phyloP scores from a whole-genome alignment of 2,797 vertebrate species.

The Clarias fuscus region DNA sequence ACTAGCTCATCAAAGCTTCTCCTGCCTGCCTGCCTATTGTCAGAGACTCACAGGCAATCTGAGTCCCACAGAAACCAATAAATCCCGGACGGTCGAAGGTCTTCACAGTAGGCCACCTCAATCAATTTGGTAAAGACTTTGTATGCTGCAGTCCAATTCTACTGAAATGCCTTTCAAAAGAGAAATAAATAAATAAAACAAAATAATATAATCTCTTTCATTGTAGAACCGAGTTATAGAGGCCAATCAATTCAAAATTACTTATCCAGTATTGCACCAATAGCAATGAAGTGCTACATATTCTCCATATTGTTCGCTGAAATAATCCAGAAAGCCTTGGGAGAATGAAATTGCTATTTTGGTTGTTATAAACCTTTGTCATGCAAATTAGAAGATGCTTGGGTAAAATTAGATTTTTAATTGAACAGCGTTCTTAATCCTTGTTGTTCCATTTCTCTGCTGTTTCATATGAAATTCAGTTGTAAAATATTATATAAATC shows the following conservation, averaged over 20 bases:
- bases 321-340: not conserved
- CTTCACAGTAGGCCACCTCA: slow-evolving; percentile 34
- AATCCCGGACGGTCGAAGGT: slow-evolving; percentile 21
- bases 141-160: slow-evolving; percentile 6
- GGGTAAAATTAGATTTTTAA: not conserved
- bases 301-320: not conserved
- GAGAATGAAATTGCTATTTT: slow-evolving; percentile 1
- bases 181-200: not conserved
- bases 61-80: slow-evolving; percentile 36
- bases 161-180: slow-evolving; percentile 23
- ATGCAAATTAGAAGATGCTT: slow-evolving; percentile 24
- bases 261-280: slow-evolving; percentile 1
- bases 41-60: slow-evolving; percentile 24
- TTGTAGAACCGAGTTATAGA: slow-evolving; percentile 7
- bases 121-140: slow-evolving; percentile 28
- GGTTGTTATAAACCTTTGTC: not conserved
- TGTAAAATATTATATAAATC: not conserved
- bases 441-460: not conserved
- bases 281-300: not conserved
- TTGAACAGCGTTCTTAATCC: not conserved
- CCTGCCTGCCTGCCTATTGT: slow-evolving; percentile 44
- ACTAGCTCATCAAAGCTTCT: slow-evolving; percentile 36
- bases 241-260: slow-evolving; percentile 25
- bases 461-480: not conserved
- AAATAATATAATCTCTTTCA: slow-evolving; percentile 24